A percentile compares a stretch with the other conserved stretches of the same genome.
These are phyloP conservation scores for Discoglossus pictus DNA, from an alignment of 2,797 vertebrate species.

Conservation along the genomic window DNA sequence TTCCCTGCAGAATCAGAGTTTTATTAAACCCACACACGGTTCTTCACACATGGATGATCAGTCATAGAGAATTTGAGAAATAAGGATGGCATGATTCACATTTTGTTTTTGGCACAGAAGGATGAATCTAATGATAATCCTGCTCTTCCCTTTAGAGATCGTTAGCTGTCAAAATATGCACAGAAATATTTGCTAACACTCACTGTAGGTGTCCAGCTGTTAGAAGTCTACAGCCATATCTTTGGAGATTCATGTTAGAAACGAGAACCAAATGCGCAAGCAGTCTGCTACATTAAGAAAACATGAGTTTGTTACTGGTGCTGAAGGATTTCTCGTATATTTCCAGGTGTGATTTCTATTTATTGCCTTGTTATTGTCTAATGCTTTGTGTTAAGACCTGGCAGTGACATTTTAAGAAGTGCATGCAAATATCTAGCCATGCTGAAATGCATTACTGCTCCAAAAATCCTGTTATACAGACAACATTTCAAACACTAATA, in stretches of 20 bases:
- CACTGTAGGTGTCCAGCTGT: slow-evolving; percentile 52
- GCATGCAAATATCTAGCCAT: too few relatives aligned
- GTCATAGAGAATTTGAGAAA: slow-evolving; percentile 23
- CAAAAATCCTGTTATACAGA: too few relatives aligned
- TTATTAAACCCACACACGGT: background rate
- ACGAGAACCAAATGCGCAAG: slow-evolving; percentile 8
- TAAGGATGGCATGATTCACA: slow-evolving; percentile 13
- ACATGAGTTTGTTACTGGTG: slow-evolving; percentile 32
- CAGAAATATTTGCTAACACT: slow-evolving; percentile 31
- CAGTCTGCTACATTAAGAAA: slow-evolving; percentile 34
- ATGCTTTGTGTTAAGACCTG: background rate
- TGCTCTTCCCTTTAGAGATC: slow-evolving; percentile 60
- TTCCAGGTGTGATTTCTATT: slow-evolving; percentile 25
- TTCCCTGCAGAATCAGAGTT: background rate
- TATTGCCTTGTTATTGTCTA: slow-evolving; percentile 3
- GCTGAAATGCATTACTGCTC: too few relatives aligned
- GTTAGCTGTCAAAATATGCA: slow-evolving; percentile 51
- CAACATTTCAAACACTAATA: too few relatives aligned
- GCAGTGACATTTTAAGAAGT: background rate
- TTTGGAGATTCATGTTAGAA: slow-evolving; percentile 47
- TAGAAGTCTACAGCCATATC: slow-evolving; percentile 28
- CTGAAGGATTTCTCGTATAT: slow-evolving; percentile 18
- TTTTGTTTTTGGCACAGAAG: slow-evolving; percentile 7
- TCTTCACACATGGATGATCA: slow-evolving; percentile 53
- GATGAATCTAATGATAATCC: slow-evolving; percentile 59